Percentiles rank a stretch among this genome's conserved stretches.
Conservation (phyloP, 2,113 vertebrate species). For the Entosphenus tridentatus region DNA sequence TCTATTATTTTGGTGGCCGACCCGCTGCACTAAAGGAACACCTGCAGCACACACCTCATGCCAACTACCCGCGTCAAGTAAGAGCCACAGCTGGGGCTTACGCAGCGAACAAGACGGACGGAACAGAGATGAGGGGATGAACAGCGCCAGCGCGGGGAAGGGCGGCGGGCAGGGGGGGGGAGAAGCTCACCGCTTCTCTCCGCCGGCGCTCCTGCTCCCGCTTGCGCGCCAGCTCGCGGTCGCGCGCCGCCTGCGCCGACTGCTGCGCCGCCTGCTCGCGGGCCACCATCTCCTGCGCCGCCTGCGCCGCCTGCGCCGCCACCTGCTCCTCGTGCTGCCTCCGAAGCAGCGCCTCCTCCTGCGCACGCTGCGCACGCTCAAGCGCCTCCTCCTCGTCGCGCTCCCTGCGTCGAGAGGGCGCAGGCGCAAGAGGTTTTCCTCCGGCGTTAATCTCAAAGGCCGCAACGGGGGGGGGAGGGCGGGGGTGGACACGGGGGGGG, state of each 20-base stretch:
- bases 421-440: neutral
- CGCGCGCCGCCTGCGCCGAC: slow-evolving; percentile 16
- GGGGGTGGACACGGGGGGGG: no score
- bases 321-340: slow-evolving; percentile 5
- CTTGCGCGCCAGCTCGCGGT: slow-evolving; percentile 40
- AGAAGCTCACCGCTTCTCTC: slow-evolving; percentile 44
- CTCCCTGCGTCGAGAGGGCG: slow-evolving; percentile 7
- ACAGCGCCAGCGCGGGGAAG: no score
- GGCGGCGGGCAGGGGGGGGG: no score
- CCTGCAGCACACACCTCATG: no score
- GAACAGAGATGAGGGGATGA: no score
- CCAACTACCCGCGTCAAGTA: no score
- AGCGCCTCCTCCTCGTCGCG: slow-evolving; percentile 7
- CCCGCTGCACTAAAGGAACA: no score
- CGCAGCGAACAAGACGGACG: no score
- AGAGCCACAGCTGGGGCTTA: no score
- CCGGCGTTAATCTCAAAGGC: no score
- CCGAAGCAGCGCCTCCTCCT: slow-evolving; percentile 7
- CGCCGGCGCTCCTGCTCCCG: slow-evolving; percentile 59
- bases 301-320: neutral
- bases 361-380: slow-evolving; percentile 11
- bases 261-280: neutral
- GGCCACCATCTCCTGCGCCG: neutral
- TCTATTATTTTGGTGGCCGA: no score
- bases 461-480: no score